Evolutionary conservation across 2,888 invertebrate genomes (phyloP).

Genomic region (Lasioglossum lativentre): DNA sequence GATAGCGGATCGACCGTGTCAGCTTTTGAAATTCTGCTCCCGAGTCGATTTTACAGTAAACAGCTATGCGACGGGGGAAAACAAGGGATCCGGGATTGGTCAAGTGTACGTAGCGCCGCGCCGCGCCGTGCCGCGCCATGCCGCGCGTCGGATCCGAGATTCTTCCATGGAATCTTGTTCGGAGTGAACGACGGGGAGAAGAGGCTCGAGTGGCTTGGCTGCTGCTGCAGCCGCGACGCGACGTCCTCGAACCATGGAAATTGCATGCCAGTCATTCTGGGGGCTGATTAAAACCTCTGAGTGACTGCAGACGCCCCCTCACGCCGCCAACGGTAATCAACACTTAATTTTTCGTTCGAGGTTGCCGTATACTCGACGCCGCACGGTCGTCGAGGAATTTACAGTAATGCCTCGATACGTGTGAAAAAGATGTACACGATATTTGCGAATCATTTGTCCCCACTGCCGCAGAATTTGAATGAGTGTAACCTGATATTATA

Average conservation of each 20-base stretch:
- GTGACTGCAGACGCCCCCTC: background rate
- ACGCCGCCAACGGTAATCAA: background rate
- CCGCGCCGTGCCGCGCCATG: too few relatives aligned
- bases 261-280: slow-evolving; percentile 46
- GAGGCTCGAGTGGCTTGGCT: background rate
- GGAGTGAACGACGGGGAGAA: slow-evolving; percentile 3
- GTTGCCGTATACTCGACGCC: too few relatives aligned
- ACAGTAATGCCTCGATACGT: background rate
- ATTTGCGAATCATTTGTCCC: background rate
- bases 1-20: slow-evolving; percentile 58
- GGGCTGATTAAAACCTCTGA: slow-evolving; percentile 39
- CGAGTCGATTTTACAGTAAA: slow-evolving; percentile 60
- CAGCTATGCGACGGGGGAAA: slow-evolving; percentile 33
- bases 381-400: background rate
- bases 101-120: slow-evolving; percentile 26
- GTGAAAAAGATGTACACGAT: background rate
- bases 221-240: slow-evolving; percentile 24
- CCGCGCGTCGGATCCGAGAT: slow-evolving; percentile 17
- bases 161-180: slow-evolving; percentile 25
- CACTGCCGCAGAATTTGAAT: background rate
- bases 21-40: slow-evolving; percentile 67
- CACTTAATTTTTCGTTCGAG: background rate
- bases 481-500: too few relatives aligned
- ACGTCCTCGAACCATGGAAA: slow-evolving; percentile 40
- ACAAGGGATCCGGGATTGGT: slow-evolving; percentile 61